phyloP scores from a whole-genome alignment of 2,797 vertebrate species.

The Phrynocephalus guinanensis region DNA sequence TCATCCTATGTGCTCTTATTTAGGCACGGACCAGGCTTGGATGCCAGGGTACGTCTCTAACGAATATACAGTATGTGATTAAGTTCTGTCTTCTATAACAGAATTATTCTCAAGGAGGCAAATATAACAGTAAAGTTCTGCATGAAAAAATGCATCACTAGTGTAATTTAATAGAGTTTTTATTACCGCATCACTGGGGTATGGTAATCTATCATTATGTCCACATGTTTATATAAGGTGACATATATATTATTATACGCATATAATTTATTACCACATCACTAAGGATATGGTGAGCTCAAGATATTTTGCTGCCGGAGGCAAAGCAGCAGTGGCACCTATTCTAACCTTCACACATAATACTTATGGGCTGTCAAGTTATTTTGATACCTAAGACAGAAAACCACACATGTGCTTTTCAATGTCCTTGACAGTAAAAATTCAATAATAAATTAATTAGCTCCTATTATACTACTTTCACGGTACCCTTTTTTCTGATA shows the following conservation, averaged over 20 bases:
- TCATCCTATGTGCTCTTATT: no score
- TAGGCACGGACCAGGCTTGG: no score
- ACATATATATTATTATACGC: no score
- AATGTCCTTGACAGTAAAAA: not conserved
- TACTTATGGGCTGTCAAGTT: not conserved
- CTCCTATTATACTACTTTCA: not conserved
- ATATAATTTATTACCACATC: slow-evolving; percentile 10
- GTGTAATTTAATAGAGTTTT: slow-evolving; percentile 40
- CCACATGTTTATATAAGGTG: no score
- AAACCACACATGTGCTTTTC: not conserved
- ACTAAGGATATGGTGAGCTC: no score
- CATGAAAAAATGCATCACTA: slow-evolving; percentile 24
- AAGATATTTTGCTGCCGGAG: not conserved
- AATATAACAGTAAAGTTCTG: slow-evolving; percentile 13
- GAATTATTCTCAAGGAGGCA: not conserved
- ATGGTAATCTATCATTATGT: no score
- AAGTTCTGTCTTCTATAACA: not conserved
- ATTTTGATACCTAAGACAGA: not conserved
- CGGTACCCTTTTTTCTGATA: no score
- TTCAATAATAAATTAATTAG: not conserved
- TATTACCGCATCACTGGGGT: not conserved
- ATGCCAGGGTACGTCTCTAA: not conserved
- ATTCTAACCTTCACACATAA: not conserved
- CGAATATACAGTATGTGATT: not conserved
- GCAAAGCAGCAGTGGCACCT: not conserved